Evolutionary conservation across 2,888 invertebrate species (phyloP), one percentile per base, ranked within the genome.

Genomic region (Stenodema calcarata): DNA sequence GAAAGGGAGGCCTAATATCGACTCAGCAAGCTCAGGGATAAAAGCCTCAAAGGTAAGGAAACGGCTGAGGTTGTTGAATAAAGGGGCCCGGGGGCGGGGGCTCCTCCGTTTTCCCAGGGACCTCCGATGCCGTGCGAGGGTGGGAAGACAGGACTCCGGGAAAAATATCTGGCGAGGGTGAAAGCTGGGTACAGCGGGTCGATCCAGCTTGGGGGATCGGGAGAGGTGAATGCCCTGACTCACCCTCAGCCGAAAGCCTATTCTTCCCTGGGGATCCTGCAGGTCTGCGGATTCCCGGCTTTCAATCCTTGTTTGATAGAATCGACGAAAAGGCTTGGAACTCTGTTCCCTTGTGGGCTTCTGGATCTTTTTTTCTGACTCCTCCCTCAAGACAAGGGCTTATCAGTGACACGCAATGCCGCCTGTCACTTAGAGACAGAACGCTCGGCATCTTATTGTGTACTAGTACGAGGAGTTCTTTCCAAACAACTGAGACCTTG

Each of bases 171-270:
- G 35, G 73, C 41, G 73, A 41, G 41, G 73, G 73, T 16, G 73
- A 73, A 73, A 30, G 73, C 35, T 28, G 73, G 73, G 6, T 41
- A 41, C 73, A 73, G 35, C 73, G 41, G 73, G 73, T 73, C 73
- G 73, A 73, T 73, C 73, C 73, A 73, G 73, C 73, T 16, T 73
- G 73, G 70, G 73, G 18, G 73, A 73, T 73, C 73, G 41, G 35
- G 73, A 30, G 73, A 73, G 73, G 73, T 73, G 73, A 73, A 73
- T 73, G 73, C 69, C 69, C 69, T 69, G 3, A 12, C 18, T 69
- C 18, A 73, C 73, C 73, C 73, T 41, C 73, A 18, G 27, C 28
- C 27, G 41, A 73, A 73, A 35, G 73, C 73, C 73, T 73, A 41
- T 73, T 73, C 73, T 73, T 73, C 73, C 73, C 73, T 41, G 73